A percentile compares a stretch with the other conserved stretches of the same genome.
phyloP scores from a whole-genome alignment of 2,888 invertebrate genomes.

The Campoplex capitator region DNA sequence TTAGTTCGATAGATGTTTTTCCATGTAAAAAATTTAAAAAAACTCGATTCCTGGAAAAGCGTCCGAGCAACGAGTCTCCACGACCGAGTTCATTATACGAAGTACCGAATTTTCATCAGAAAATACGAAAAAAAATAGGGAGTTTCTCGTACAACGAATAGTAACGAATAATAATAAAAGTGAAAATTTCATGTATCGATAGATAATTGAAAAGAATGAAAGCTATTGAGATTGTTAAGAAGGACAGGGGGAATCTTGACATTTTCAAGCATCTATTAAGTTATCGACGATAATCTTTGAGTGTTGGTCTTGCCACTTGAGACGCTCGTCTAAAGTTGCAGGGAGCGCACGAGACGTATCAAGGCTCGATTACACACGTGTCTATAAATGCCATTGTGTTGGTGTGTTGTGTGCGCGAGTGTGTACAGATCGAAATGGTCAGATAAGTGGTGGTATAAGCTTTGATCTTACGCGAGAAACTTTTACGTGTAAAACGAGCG shows the following conservation, averaged over 20 bases:
- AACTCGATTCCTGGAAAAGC: no score
- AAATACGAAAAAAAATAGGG: background rate
- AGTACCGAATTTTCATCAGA: background rate
- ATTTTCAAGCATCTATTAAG: conserved; percentile 48
- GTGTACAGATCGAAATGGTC: conserved; percentile 35
- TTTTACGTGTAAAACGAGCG: conserved; percentile 5
- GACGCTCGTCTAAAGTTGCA: conserved; percentile 8
- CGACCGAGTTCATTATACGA: no score
- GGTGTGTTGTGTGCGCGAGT: background rate
- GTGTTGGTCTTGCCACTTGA: conserved; percentile 39
- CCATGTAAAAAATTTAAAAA: no score
- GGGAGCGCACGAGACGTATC: conserved; percentile 14
- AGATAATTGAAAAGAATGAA: background rate
- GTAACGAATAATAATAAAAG: background rate
- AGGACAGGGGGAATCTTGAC: conserved; percentile 41
- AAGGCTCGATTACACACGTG: conserved; percentile 45
- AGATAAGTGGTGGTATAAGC: conserved; percentile 18
- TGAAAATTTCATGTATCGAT: conserved; percentile 1
- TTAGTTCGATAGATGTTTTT: no score
- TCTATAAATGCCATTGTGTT: background rate
- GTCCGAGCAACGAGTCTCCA: no score
- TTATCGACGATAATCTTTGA: conserved; percentile 49
- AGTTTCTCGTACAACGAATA: background rate
- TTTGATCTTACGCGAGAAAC: conserved; percentile 23
- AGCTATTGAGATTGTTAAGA: conserved; percentile 16